A percentile compares a stretch with the other conserved stretches of the same genome.
Conservation (phyloP, 2,888 invertebrate species). For the Phorcus lineatus region DNA sequence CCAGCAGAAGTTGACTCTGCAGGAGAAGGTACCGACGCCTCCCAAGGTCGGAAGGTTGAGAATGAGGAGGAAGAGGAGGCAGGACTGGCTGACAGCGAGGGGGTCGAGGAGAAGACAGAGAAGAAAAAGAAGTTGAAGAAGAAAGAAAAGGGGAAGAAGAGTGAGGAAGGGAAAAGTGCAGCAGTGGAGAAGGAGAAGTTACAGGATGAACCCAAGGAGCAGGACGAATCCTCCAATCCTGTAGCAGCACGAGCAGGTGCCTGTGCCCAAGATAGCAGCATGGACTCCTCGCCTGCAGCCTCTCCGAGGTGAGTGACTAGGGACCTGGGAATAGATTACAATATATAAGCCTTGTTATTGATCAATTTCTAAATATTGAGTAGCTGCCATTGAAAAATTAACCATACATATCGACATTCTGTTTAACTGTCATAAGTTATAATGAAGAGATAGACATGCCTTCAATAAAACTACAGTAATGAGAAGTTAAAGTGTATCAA, state of each 20-base stretch:
- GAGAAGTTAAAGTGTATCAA: too few relatives aligned
- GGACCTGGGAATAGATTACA: background rate
- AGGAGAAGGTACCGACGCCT: background rate
- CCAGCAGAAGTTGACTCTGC: background rate
- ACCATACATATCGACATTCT: too few relatives aligned
- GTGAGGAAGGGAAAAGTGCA: background rate
- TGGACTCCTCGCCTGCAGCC: background rate
- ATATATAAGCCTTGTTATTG: background rate
- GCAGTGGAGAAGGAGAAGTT: background rate
- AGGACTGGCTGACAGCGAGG: conserved; percentile 18
- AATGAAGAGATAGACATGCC: too few relatives aligned
- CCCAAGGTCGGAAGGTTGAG: conserved; percentile 22
- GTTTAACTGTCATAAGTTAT: too few relatives aligned
- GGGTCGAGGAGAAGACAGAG: conserved; percentile 30
- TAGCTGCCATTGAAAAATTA: too few relatives aligned
- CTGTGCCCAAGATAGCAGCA: background rate
- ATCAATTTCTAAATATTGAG: too few relatives aligned
- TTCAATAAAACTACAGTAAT: too few relatives aligned
- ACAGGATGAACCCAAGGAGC: background rate
- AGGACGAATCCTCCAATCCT: background rate
- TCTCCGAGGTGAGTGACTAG: background rate
- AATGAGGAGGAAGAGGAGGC: conserved; percentile 36
- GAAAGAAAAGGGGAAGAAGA: background rate
- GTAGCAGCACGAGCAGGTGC: background rate
- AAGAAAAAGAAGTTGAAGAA: background rate